phyloP scores from a whole-genome alignment of 2,113 vertebrate species.

The Megaleporinus macrocephalus region DNA sequence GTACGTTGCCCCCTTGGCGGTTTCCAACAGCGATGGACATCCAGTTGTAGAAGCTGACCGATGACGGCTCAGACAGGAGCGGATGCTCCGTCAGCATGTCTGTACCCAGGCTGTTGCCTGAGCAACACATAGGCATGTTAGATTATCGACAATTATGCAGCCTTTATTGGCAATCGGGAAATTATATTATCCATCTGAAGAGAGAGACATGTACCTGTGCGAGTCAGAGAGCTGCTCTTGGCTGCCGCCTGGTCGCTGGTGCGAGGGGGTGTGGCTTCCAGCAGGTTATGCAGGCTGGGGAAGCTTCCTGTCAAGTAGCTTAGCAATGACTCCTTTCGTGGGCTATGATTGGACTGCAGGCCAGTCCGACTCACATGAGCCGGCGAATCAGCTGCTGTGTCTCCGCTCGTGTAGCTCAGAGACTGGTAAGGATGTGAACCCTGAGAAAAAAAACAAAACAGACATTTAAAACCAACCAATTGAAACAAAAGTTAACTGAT shows the following conservation, averaged over 20 bases:
- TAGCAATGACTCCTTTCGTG: slow-evolving; percentile 93
- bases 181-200: not conserved
- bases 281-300: slow-evolving; percentile 93
- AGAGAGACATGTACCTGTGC: slow-evolving; percentile 80
- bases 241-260: slow-evolving; percentile 76
- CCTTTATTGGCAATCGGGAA: no score
- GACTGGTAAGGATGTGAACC: slow-evolving; percentile 97
- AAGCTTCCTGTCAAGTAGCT: slow-evolving; percentile 97
- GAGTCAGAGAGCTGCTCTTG: slow-evolving; percentile 91
- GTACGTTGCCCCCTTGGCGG: slow-evolving; percentile 81
- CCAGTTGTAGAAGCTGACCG: slow-evolving; percentile 99
- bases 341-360: slow-evolving; percentile 87
- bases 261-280: slow-evolving; percentile 93
- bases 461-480: not conserved
- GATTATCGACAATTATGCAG: not conserved
- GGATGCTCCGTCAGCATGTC: slow-evolving; percentile 96
- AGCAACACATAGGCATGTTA: slow-evolving; percentile 23
- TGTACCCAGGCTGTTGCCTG: slow-evolving; percentile 86
- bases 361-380: slow-evolving; percentile 86
- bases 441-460: slow-evolving; percentile 66
- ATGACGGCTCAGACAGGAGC: slow-evolving; percentile 90
- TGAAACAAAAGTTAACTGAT: not conserved
- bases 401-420: slow-evolving; percentile 95
- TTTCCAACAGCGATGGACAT: slow-evolving; percentile 98
- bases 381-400: slow-evolving; percentile 95